Percentiles rank a stretch among this genome's conserved stretches.
Evolutionary conservation across 2,888 invertebrate species (phyloP).

Genomic region (Lottia gigantea): DNA sequence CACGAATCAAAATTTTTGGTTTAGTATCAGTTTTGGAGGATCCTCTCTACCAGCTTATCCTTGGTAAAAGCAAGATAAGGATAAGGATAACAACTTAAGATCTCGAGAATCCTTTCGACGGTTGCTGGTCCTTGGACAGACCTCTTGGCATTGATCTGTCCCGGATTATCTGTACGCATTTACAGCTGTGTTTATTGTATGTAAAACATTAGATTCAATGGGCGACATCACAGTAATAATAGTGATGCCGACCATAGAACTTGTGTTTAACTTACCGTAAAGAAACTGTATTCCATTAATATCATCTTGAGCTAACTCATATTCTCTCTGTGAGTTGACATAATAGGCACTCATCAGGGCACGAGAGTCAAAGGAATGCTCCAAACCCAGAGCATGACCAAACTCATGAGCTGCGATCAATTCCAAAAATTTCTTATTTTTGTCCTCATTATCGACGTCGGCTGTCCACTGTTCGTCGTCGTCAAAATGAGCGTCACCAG

Average conservation of each 20-base stretch:
- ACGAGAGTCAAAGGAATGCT: not conserved
- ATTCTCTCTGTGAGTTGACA: not conserved
- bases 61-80: too few species aligned
- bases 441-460: conserved; percentile 1
- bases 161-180: too few species aligned
- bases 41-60: too few species aligned
- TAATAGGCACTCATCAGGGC: conserved; percentile 20
- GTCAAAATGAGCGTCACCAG: conserved; percentile 22
- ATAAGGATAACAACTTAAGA: too few species aligned
- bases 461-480: conserved; percentile 21
- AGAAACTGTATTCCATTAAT: conserved; percentile 15
- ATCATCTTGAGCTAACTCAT: conserved; percentile 13
- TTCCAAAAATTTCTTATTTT: conserved; percentile 11
- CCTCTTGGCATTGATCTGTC: too few species aligned
- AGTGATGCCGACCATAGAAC: not conserved
- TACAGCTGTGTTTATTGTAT: too few species aligned
- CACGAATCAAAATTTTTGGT: too few species aligned
- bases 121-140: too few species aligned
- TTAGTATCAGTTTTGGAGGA: too few species aligned
- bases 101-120: too few species aligned
- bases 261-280: conserved; percentile 16
- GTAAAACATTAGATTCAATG: too few species aligned
- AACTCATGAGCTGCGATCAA: conserved; percentile 19
- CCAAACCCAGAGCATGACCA: conserved; percentile 18
- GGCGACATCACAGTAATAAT: too few species aligned